Percentiles rank a stretch among this genome's conserved stretches.
Evolutionary conservation across 2,113 vertebrate genomes (phyloP).

Genomic region (Xenopus laevis): DNA sequence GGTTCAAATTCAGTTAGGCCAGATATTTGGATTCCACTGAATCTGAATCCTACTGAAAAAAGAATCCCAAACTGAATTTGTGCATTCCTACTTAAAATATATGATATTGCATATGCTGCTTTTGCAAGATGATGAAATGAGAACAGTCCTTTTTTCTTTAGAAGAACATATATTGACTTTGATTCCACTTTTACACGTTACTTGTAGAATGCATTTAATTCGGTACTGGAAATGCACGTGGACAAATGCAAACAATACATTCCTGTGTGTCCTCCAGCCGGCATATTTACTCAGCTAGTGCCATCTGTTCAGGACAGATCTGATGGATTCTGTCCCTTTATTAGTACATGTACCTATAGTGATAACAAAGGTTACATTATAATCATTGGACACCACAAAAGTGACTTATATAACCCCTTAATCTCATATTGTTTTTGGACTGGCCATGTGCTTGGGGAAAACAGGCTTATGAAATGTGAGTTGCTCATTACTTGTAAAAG

Average conservation of each 20-base stretch:
- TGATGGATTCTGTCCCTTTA: conserved; percentile 7
- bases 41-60: no score
- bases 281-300: conserved; percentile 19
- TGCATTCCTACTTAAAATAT: no score
- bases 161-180: no score
- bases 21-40: no score
- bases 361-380: conserved; percentile 28
- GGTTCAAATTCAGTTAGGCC: no score
- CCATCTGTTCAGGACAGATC: conserved; percentile 33
- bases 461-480: not conserved
- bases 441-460: not conserved
- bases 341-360: conserved; percentile 21
- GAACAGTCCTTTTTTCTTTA: no score
- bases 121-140: no score
- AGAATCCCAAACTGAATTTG: no score
- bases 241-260: conserved; percentile 24
- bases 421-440: not conserved
- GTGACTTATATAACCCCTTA: not conserved
- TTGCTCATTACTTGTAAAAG: not conserved
- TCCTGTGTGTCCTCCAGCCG: conserved; percentile 2
- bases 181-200: no score
- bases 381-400: not conserved
- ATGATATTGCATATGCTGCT: no score
- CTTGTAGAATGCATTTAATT: conserved; percentile 1
- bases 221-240: conserved; percentile 15